Evolutionary conservation across 2,888 invertebrate species (phyloP), one percentile per base, ranked within the genome.

Genomic region (Drosophila percnosoma): DNA sequence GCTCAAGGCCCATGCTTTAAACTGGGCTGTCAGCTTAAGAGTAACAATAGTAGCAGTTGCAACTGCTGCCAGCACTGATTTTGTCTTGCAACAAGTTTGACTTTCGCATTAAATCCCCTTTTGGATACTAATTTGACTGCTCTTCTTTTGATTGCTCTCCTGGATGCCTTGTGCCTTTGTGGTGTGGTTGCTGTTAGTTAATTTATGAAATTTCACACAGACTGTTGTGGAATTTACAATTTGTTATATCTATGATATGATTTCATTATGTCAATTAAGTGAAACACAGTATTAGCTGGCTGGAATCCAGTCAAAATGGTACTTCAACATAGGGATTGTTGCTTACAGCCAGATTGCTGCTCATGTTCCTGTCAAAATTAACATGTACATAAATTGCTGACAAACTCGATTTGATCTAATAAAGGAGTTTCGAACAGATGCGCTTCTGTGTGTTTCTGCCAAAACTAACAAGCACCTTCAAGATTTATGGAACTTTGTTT

Each of bases 191-290:
- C 13, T 52, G 21, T 40, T 49, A 54, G 40, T 31, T 72, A 48
- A 64, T 59, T 78, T 77, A 76, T 66, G 48, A 60, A 49, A 40
- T 40, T 66, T 53, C 10, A 57, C 49, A 48, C 48, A 64, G 58
- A 52, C 31, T 8, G 33, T 33, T 33, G 4, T 33, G 11, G 42
- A 71, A 48, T 63, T 75, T 61, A 40, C 34, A 65, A 61, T 75
- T 80, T 54, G 62, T 59, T 64, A 57, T 49, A 42, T 38, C 33
- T 58, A 77, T 68, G 64, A 68, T 68, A 68, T 68, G 72, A 81
- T 63, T 77, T 81, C 55, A 78, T 77, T 77, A 81, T n/a, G 33
- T 10, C 68, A 49, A 64, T 80, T 77, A 55, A 42, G 54, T 42
- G 21, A 49, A 66, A 45, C 55, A 54, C 34, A 15, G 4, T 15